Base-by-base conservation (phyloP, 2,797 vertebrate genomes). In the Chelidonichthys spinosus region DNA sequence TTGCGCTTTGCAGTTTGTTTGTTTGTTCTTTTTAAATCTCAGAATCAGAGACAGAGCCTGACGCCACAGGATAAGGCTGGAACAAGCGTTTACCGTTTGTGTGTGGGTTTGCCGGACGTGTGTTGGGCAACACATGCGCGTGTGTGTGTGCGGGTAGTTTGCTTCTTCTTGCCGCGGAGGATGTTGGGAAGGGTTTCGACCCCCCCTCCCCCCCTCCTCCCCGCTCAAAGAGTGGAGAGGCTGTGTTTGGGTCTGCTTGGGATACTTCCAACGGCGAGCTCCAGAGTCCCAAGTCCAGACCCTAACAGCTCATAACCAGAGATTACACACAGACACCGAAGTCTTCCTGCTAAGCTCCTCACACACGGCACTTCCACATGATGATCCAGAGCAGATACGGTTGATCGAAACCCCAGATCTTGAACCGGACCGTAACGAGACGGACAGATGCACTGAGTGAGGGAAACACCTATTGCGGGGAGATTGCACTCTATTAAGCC, bases 221-320 rank as follows among this genome's bases (percentile, higher is more conserved):
- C 15, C 9, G 7, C 47, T 60, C 50, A 50, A 25, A 44, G 49
- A 44, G 69, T 81, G 71, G 76, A 79, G 76, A 87, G 69, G 73
- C 72, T 69, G 78, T 60, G 72, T 82, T 85, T 69, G 79, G 72
- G 60, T 82, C 77, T 79, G 78, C 68, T 77, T 90, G 88, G 84
- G 82, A 71, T 63, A 81, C 60, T 56, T 89, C 86, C 87, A 90
- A 72, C 43, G 18, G 78, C 68, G 69, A 55, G 43, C 71, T 84
- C 70, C 67, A 76, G 77, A 71, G 61, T 61, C 76, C 78, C 44
- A 63, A 80, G 78, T 82, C 88, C 89, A 89, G 85, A 86, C 85
- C 85, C 85, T 86, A 89, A 92, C 89, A 91, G 88, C 82, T 93
- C 85, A 90, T 92, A 90, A 91, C 85, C 61, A 75, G 62, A 89